Evolutionary conservation across 2,888 invertebrate species (phyloP), one percentile per base, ranked within the genome.

Genomic region (Meganola albula): DNA sequence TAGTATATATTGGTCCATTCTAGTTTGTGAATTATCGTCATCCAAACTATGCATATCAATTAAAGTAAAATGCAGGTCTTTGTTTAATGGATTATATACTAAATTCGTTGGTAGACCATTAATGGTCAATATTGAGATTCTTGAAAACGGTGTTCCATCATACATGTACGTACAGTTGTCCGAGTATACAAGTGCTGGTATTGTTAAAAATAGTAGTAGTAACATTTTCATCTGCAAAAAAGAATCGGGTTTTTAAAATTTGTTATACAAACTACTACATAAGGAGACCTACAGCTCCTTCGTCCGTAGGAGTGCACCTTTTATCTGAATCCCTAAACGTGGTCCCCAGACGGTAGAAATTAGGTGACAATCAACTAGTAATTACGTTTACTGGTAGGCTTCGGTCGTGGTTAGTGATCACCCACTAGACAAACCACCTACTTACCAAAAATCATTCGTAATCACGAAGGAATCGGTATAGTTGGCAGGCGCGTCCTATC

Each of bases 101-200:
- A 85, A 42, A 30, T 84, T 85, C 3, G 84, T 83, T 1, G 85
- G 84, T 1, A 85, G 58, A 3, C 84, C 85, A 48, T 74, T 79
- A 10, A 80, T 79, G 0, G 74, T 77, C 2, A 85, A 44, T 6
- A 80, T 48, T 0, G 74, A 58, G 7, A 63, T 48, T 50, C 72
- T 70, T 1, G 65, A 53, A 44, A 74, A 80, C 0, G 44, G 30
- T n/a, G 48, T 45, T 1, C 60, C 62, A 26, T 77, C 67, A 45
- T 54, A 82, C 3, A 39, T 36, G 41, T 71, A 60, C 3, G 74
- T 61, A 30, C 82, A 84, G 44, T 75, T 73, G 4, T 73, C 56
- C 0, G 74, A 63, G 12, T 64, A 52, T 8, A 55, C 72, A 10
- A 38, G 10, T 26, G 70, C 40, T 31, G 75, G 48, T 34, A 72